phyloP scores from a whole-genome alignment of 2,888 invertebrate species.

The Megaustenia siamemsis region DNA sequence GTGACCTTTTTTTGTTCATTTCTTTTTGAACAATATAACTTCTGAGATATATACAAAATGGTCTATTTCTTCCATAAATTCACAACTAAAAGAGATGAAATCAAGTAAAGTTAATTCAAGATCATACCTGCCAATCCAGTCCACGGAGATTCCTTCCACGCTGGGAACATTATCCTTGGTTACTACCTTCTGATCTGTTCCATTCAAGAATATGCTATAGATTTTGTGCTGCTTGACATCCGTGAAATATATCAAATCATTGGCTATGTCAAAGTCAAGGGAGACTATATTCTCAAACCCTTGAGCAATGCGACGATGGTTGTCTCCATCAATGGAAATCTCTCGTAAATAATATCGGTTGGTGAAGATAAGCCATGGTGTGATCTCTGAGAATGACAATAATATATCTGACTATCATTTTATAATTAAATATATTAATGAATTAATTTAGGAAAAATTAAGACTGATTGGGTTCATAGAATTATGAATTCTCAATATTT shows the following conservation, averaged over 20 bases:
- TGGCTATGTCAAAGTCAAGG: constrained; percentile 73
- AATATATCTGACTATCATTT: no score
- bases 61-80: no score
- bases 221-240: constrained; percentile 72
- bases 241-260: constrained; percentile 73
- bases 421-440: no score
- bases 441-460: no score
- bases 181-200: constrained; percentile 72
- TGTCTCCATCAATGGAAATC: constrained; percentile 92
- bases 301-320: constrained; percentile 91
- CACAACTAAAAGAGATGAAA: no score
- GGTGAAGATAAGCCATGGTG: constrained; percentile 82
- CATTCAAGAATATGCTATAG: constrained; percentile 78
- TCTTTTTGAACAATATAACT: no score
- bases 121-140: constrained; percentile 85
- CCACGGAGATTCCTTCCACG: constrained; percentile 76
- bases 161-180: constrained; percentile 69
- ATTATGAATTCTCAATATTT: no score
- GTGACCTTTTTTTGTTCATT: no score
- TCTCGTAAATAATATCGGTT: constrained; percentile 98
- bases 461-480: no score
- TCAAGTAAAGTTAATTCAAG: not conserved
- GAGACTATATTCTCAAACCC: constrained; percentile 95
- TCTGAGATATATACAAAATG: no score
- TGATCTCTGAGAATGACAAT: no score